Conservation (phyloP, 2,888 invertebrate species). For the Polymixis flavicincta region DNA sequence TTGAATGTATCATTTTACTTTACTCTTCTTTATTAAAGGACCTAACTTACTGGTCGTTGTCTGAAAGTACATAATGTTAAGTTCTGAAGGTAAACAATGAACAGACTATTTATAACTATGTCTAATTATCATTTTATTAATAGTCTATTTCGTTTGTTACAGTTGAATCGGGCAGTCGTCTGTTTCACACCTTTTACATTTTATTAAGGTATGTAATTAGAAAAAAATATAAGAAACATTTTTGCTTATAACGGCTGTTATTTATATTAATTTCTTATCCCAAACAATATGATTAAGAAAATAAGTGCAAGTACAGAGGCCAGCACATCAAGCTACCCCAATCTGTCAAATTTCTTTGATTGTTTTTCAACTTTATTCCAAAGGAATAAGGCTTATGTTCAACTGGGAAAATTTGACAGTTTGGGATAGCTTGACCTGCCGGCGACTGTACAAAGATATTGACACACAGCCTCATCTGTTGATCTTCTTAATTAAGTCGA, state of each 20-base stretch:
- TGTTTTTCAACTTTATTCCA: no score
- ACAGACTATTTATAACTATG: not conserved
- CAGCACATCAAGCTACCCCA: no score
- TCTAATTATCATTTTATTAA: not conserved
- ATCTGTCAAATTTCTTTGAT: no score
- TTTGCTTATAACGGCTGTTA: not conserved
- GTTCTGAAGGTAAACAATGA: not conserved
- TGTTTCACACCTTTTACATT: conserved; percentile 43
- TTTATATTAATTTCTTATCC: not conserved
- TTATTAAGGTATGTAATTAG: conserved; percentile 55
- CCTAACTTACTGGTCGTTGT: not conserved
- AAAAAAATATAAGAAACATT: not conserved
- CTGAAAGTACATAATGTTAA: not conserved
- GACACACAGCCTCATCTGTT: not conserved
- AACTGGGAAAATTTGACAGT: no score
- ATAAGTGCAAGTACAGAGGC: not conserved
- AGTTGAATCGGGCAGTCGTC: conserved; percentile 40
- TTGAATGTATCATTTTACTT: not conserved
- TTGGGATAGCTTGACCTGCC: no score
- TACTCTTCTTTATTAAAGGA: not conserved
- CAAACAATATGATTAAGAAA: not conserved
- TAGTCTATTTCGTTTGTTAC: conserved; percentile 50
- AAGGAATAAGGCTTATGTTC: no score
- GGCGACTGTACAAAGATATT: no score
- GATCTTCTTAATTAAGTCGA: conserved; percentile 11